Evolutionary conservation across 2,797 vertebrate genomes (phyloP).

Genomic region (Florisuga fusca): DNA sequence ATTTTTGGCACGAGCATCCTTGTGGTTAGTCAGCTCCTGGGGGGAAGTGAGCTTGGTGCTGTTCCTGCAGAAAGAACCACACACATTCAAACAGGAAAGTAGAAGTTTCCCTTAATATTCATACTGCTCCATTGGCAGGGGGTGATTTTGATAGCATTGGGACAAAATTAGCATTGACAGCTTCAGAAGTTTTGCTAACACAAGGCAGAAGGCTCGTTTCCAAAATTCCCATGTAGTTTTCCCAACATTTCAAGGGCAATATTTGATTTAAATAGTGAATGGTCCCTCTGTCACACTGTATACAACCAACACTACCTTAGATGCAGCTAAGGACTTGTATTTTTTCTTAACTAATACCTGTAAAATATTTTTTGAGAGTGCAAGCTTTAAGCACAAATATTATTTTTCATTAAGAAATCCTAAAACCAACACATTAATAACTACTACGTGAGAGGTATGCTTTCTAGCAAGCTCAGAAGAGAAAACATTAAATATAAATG

Average conservation of each 20-base stretch:
- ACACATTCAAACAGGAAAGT: background rate
- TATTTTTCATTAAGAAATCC: background rate
- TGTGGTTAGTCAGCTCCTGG: background rate
- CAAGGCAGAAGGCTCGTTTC: background rate
- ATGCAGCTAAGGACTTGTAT: background rate
- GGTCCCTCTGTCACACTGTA: background rate
- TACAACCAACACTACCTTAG: background rate
- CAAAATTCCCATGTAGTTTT: background rate
- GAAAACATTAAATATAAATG: background rate
- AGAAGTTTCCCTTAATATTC: background rate
- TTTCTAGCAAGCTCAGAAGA: background rate
- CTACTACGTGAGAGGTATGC: background rate
- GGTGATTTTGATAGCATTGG: background rate
- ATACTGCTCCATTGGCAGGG: background rate
- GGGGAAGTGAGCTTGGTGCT: background rate
- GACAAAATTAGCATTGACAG: background rate
- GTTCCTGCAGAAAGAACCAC: background rate
- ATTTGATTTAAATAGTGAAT: background rate
- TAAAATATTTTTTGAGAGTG: background rate
- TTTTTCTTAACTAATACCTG: background rate
- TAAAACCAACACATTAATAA: background rate
- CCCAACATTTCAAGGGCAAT: background rate
- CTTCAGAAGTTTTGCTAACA: background rate
- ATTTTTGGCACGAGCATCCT: background rate
- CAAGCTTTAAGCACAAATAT: background rate